Evolutionary conservation across 2,888 invertebrate genomes (phyloP).

Genomic region (Caenorhabditis sp.): DNA sequence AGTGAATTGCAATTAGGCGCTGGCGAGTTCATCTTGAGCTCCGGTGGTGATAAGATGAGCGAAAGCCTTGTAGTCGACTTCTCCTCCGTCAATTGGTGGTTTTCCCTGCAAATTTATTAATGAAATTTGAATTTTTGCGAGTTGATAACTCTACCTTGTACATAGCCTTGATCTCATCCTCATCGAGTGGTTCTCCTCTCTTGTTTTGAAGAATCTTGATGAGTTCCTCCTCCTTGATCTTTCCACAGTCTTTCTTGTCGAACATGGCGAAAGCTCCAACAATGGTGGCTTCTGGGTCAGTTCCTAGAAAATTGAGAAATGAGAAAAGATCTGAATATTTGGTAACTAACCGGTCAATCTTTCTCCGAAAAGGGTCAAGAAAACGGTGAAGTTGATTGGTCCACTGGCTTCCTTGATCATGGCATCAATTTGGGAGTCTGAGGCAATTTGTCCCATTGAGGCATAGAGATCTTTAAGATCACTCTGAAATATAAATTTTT

Average conservation of each 20-base stretch:
- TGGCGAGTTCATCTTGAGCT: slow-evolving; percentile 71
- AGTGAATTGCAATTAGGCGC: slow-evolving; percentile 34
- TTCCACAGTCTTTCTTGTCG: slow-evolving; percentile 72
- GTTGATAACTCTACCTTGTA: slow-evolving; percentile 51
- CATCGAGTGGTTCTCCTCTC: slow-evolving; percentile 69
- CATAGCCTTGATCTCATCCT: slow-evolving; percentile 69
- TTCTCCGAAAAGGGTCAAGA: slow-evolving; percentile 71
- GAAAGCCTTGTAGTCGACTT: slow-evolving; percentile 74
- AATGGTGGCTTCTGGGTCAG: slow-evolving; percentile 74
- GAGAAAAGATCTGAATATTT: not conserved
- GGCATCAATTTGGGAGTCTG: slow-evolving; percentile 68
- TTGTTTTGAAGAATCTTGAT: slow-evolving; percentile 69
- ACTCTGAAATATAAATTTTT: slow-evolving; percentile 54
- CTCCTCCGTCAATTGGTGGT: slow-evolving; percentile 73
- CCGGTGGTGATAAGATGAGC: slow-evolving; percentile 74
- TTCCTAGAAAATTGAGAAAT: slow-evolving; percentile 70
- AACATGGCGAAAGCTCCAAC: slow-evolving; percentile 75
- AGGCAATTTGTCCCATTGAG: slow-evolving; percentile 71
- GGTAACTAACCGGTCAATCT: slow-evolving; percentile 64
- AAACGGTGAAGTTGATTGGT: slow-evolving; percentile 71
- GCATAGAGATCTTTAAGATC: slow-evolving; percentile 75
- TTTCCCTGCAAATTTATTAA: slow-evolving; percentile 57
- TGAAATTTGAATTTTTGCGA: not conserved
- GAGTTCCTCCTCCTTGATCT: slow-evolving; percentile 73
- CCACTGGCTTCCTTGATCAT: slow-evolving; percentile 71